Conservation (phyloP, 2,113 vertebrate species). For the Ramphastos sulfuratus region DNA sequence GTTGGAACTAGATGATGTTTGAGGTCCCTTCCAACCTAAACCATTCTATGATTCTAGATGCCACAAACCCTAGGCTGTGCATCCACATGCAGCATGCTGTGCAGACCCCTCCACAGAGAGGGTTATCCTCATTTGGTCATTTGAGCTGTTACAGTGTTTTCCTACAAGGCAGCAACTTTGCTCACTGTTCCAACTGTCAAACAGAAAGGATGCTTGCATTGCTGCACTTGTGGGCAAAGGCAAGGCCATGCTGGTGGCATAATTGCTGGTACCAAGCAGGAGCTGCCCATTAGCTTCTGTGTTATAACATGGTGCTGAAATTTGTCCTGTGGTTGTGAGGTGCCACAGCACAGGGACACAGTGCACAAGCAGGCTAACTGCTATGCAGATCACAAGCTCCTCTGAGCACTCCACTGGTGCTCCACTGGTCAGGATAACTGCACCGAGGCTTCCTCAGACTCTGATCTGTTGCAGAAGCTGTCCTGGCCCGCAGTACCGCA, state of each 20-base stretch:
- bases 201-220: neutral
- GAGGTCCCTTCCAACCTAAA: too few relatives aligned
- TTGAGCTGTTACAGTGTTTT: neutral
- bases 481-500: neutral
- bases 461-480: neutral
- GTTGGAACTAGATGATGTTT: too few relatives aligned
- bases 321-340: neutral
- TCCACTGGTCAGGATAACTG: neutral
- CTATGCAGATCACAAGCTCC: rapidly evolving
- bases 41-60: neutral
- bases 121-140: neutral
- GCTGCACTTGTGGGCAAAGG: neutral
- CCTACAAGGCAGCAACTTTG: neutral
- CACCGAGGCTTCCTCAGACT: neutral
- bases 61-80: neutral
- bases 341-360: rapidly evolving
- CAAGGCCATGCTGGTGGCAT: rapidly evolving
- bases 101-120: neutral
- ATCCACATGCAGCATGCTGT: rapidly evolving
- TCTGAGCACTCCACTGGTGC: neutral
- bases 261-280: neutral
- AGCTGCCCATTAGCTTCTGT: neutral
- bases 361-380: neutral
- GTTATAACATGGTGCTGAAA: neutral
- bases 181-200: neutral